Evolutionary conservation across 2,888 invertebrate genomes (phyloP).

Genomic region (Ariolimax columbianus): DNA sequence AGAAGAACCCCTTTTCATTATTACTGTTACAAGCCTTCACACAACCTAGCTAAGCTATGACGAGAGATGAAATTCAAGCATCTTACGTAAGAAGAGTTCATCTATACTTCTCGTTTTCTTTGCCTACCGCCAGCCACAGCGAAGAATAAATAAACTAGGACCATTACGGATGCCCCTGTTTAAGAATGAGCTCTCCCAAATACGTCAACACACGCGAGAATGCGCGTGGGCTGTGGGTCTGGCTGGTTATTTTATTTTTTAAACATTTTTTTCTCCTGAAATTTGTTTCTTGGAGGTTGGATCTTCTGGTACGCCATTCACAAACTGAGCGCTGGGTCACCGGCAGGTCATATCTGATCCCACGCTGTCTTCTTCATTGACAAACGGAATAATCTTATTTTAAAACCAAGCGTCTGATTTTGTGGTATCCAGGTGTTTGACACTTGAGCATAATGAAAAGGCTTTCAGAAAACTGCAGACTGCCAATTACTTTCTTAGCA

Average conservation of each 20-base stretch:
- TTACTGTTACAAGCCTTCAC: no score
- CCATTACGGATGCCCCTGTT: neutral
- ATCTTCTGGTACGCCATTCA: constrained; percentile 22
- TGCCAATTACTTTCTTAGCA: neutral
- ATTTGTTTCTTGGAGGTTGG: neutral
- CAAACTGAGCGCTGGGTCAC: constrained; percentile 4
- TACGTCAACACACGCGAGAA: neutral
- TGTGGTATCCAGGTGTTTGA: constrained; percentile 16
- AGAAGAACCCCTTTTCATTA: no score
- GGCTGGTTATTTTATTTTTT: neutral
- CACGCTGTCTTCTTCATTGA: constrained; percentile 29
- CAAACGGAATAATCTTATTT: neutral
- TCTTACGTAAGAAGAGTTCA: no score
- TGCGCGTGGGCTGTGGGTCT: constrained; percentile 1
- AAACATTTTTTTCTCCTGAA: neutral
- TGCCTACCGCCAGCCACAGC: neutral
- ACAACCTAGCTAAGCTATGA: no score
- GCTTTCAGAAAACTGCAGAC: neutral
- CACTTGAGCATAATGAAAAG: constrained; percentile 28
- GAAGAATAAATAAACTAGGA: neutral
- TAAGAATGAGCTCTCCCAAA: neutral
- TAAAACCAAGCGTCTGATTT: neutral
- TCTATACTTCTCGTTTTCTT: neutral
- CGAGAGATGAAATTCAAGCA: no score
- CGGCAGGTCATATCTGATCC: neutral